phyloP scores from a whole-genome alignment of 2,888 invertebrate species.

The Tillus elongatus region DNA sequence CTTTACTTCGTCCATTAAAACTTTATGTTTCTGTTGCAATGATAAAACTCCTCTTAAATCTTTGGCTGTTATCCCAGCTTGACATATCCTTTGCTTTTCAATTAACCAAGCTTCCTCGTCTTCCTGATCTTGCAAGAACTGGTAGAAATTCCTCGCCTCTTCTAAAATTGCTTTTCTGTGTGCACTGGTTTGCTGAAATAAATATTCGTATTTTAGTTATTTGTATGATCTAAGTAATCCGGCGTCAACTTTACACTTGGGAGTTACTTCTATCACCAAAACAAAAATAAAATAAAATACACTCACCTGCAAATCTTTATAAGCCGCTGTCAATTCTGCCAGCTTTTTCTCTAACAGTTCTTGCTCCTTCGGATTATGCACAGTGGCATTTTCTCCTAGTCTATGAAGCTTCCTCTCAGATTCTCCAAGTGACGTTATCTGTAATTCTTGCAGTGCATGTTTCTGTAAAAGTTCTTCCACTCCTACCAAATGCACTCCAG shows the following conservation, averaged over 20 bases:
- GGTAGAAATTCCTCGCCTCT: constrained; percentile 87
- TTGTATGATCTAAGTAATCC: too few relatives aligned
- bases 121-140: constrained; percentile 93
- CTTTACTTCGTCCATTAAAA: constrained; percentile 79
- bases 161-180: constrained; percentile 77
- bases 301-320: constrained; percentile 53
- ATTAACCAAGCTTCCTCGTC: constrained; percentile 96
- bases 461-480: constrained; percentile 93
- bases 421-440: constrained; percentile 82
- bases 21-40: constrained; percentile 87
- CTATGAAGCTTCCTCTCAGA: constrained; percentile 69
- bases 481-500: constrained; percentile 86
- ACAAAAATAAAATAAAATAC: constrained; percentile 5
- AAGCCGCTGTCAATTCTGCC: constrained; percentile 66
- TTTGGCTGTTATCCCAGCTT: constrained; percentile 86
- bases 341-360: constrained; percentile 61
- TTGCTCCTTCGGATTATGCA: constrained; percentile 48
- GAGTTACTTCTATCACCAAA: too few relatives aligned
- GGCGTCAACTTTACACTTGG: too few relatives aligned
- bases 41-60: constrained; percentile 85
- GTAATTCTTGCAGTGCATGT: constrained; percentile 85
- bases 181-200: constrained; percentile 56
- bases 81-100: constrained; percentile 89
- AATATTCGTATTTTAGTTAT: too few relatives aligned
- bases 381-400: constrained; percentile 43